Evolutionary conservation across 2,113 vertebrate species (phyloP), one percentile per base, ranked within the genome.

Genomic region (Tragulus kanchil): DNA sequence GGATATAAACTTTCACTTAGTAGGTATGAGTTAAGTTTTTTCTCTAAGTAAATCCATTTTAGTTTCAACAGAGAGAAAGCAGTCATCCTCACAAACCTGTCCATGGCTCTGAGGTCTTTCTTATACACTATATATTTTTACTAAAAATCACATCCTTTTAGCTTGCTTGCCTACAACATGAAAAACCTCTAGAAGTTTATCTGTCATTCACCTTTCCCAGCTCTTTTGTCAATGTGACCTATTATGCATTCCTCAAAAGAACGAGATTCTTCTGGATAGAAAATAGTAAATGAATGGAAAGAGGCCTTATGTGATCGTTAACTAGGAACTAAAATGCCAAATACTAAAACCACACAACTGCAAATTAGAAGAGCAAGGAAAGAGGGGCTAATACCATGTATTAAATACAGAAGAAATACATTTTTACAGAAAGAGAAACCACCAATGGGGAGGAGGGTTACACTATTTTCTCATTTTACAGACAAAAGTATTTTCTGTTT

Each of bases 31-130:
- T 85, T 91, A 0, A 95, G 28, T 73, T 83, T 48, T 92, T 84
- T 81, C 73, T 91, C 28, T 61, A 88, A 97, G 84, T 52, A 92
- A 17, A 58, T 73, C 9, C 8, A 67, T 83, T 96, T 93, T 89
- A 58, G 69, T 84, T 79, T 88, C 62, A 14, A 97, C 77, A 65
- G 48, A 94, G 25, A n/a, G 19, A 95, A 96, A 96, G 87, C 59
- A 13, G 10, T 56, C 96, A 95, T 16, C 14, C n/a, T 93, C 59
- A 93, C 71, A n/a, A 96, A 97, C 67, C 42, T 45, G 4, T 50
- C 77, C 85, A 81, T 64, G 8, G 52, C 82, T 89, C 54, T 17
- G 12, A 96, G 14, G 61, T 84, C 58, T 93, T 90, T 36, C 86
- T 89, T 59, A 79, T 31, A 13, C 25, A 78, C 56, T 21, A 13